Conservation (phyloP, 2,113 vertebrate species). For the Pelecanoides urinatrix region DNA sequence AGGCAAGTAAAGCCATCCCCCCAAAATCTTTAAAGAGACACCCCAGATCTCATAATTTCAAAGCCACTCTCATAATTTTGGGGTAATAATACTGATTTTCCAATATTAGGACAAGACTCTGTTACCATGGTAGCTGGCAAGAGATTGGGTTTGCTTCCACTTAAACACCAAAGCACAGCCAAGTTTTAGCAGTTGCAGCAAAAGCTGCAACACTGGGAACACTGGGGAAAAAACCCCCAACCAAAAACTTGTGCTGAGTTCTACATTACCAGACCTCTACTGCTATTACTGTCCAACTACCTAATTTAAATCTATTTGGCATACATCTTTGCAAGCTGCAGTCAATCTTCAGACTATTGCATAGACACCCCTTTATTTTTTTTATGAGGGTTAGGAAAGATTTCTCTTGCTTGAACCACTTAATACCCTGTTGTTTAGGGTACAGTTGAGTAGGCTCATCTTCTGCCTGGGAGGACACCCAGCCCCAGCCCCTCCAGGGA, state of each 20-base stretch:
- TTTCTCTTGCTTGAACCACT: background rate
- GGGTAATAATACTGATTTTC: background rate
- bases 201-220: background rate
- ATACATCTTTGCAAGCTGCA: background rate
- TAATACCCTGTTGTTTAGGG: background rate
- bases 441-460: background rate
- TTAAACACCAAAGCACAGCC: slow-evolving; percentile 30
- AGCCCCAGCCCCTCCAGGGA: background rate
- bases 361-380: background rate
- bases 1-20: background rate
- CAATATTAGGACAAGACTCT: background rate
- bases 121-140: slow-evolving; percentile 51
- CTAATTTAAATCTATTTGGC: background rate
- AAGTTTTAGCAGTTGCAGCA: slow-evolving; percentile 36
- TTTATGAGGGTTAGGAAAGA: background rate
- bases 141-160: slow-evolving; percentile 28
- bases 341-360: background rate
- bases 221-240: background rate
- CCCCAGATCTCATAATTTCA: background rate
- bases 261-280: background rate
- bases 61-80: background rate
- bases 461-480: background rate
- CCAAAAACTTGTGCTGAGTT: background rate
- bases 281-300: background rate
- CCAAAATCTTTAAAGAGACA: background rate